Percentiles rank a stretch among this genome's conserved stretches.
These are phyloP conservation scores for Tachystola acroxantha DNA, from an alignment of 2,888 invertebrate genomes.

Conservation along the genomic window DNA sequence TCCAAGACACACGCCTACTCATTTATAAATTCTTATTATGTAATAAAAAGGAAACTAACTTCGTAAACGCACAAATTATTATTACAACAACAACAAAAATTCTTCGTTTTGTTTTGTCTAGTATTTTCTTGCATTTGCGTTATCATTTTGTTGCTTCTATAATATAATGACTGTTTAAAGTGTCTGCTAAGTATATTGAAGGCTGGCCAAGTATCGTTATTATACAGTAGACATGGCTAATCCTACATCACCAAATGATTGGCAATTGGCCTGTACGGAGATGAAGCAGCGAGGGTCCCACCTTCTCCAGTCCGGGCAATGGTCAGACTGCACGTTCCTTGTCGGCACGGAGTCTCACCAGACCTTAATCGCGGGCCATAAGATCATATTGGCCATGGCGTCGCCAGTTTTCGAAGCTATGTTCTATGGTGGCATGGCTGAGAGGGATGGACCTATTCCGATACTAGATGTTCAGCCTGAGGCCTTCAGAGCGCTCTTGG, in stretches of 20 bases:
- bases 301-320: slow-evolving; percentile 87
- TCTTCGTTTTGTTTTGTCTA: too few relatives aligned
- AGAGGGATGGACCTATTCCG: slow-evolving; percentile 86
- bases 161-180: too few relatives aligned
- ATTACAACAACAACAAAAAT: not conserved
- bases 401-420: slow-evolving; percentile 93
- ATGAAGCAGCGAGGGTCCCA: slow-evolving; percentile 86
- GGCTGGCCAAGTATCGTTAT: not conserved
- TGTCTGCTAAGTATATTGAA: not conserved
- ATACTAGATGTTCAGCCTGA: slow-evolving; percentile 92
- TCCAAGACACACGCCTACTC: too few relatives aligned
- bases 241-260: slow-evolving; percentile 77
- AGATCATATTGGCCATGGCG: slow-evolving; percentile 89
- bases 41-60: too few relatives aligned
- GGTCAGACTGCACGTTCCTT: slow-evolving; percentile 90
- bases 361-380: slow-evolving; percentile 85
- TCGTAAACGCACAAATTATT: too few relatives aligned
- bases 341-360: slow-evolving; percentile 89
- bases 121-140: too few relatives aligned
- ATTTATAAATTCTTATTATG: too few relatives aligned
- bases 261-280: slow-evolving; percentile 86
- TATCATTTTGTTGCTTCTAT: too few relatives aligned
- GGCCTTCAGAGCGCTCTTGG: slow-evolving; percentile 88
- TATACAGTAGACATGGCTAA: slow-evolving; percentile 62
- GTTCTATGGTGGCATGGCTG: slow-evolving; percentile 91